Base-by-base conservation (phyloP, 2,113 vertebrate species). In the Corythoichthys haematopterus region DNA sequence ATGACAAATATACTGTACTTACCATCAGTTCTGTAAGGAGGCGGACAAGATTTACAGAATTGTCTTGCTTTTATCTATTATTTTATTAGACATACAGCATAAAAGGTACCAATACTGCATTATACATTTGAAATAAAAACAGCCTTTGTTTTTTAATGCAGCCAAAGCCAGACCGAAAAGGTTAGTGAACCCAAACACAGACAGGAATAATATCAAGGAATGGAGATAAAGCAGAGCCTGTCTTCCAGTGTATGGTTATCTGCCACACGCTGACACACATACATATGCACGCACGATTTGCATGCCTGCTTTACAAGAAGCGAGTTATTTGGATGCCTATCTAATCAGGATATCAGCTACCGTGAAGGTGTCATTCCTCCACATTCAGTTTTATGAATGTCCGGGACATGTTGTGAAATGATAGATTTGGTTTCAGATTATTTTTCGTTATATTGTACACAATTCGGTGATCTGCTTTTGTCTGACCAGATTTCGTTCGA, bases 191-290 rank as follows among this genome's bases (percentile, higher is more conserved):
- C n/a, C 20, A 33, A 35, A 70, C 20, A 11, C 66, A 71, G 16
- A 71, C 70, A 64, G 74, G 75, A 84, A 81, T 83, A 82, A 74
- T 74, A 65, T 35, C 28, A 28, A 20, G 14, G 50, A 72, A 52
- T 68, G 46, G 13, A 56, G 71, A 82, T 71, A 43, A 70, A 74
- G 10, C 57, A 69, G 59, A 52, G 47, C 14, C 20, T 68, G 38
- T 51, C 28, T n/a, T 47, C 20, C 33, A 28, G 20, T 73, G 33
- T 58, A 37, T n/a, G 59, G 40, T 20, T 37, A 37, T 59, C 45
- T 58, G 38, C 57, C 63, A 9, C 35, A 36, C 63, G 38, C 38
- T 4, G 38, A 62, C 68, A 67, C 38, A 55, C 60, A 38, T 12
- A 38, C n/a, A 71, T 36, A 70, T 68, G 72, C 72, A 71, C 2